Evolutionary conservation across 2,113 vertebrate species (phyloP).

Genomic region (Tichodroma muraria): DNA sequence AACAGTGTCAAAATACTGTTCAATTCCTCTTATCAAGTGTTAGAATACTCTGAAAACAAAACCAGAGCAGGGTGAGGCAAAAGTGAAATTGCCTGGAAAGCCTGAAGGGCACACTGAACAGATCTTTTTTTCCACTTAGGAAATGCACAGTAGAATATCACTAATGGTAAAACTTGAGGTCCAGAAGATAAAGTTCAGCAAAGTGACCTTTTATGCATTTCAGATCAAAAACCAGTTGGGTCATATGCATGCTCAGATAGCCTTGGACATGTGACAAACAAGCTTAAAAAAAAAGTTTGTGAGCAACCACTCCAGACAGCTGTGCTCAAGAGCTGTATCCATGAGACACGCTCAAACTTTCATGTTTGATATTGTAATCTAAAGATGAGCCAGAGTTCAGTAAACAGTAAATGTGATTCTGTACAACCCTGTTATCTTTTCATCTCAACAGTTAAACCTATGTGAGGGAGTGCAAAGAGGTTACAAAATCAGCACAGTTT

Average conservation of each 20-base stretch:
- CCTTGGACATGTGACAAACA: neutral
- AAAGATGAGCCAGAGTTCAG: neutral
- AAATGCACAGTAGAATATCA: neutral
- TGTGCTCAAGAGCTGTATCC: neutral
- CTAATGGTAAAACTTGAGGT: neutral
- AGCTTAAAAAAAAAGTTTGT: neutral
- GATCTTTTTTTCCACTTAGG: neutral
- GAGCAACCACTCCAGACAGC: neutral
- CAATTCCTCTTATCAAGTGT: neutral
- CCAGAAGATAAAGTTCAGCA: neutral
- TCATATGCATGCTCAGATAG: neutral
- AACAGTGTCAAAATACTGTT: neutral
- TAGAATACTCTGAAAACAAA: neutral
- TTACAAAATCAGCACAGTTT: neutral
- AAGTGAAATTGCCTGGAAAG: neutral
- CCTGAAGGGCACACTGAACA: neutral
- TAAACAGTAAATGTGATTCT: neutral
- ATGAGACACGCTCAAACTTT: neutral
- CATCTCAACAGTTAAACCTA: neutral
- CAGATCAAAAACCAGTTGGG: neutral
- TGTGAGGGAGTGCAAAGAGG: neutral
- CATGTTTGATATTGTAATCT: neutral
- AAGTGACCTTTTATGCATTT: neutral
- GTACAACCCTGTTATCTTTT: slow-evolving; percentile 5
- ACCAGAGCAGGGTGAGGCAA: neutral